Evolutionary conservation across 1,140 invertebrate species (phyloP).

Genomic region (Drosophila sp.): DNA sequence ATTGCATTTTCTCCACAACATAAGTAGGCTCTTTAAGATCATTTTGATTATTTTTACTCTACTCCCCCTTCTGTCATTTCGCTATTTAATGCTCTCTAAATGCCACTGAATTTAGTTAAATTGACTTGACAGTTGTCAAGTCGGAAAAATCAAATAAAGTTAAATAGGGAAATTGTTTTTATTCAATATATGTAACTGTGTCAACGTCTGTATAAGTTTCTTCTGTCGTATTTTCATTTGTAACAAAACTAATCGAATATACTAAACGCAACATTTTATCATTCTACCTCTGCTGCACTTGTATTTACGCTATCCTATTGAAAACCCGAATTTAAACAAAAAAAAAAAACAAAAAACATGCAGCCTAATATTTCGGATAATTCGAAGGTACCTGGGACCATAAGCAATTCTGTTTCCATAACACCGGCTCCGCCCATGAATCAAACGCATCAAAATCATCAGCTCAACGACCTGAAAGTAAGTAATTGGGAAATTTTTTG

Average conservation of each 20-base stretch:
- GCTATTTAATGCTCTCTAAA: too few species aligned
- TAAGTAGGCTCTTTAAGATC: too few species aligned
- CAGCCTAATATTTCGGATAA: slow-evolving; percentile 83
- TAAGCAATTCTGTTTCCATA: slow-evolving; percentile 83
- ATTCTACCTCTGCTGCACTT: slow-evolving; percentile 38
- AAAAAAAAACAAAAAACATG: slow-evolving; percentile 55
- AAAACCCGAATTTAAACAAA: slow-evolving; percentile 24
- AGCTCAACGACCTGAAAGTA: slow-evolving; percentile 80
- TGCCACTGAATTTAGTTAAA: too few species aligned
- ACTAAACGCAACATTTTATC: slow-evolving; percentile 36
- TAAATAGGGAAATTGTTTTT: too few species aligned
- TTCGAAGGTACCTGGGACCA: slow-evolving; percentile 83
- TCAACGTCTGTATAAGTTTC: slow-evolving; percentile 24
- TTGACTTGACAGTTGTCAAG: too few species aligned
- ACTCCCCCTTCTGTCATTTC: too few species aligned
- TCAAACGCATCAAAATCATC: slow-evolving; percentile 71
- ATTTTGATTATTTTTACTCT: too few species aligned
- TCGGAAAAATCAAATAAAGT: too few species aligned
- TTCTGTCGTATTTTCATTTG: slow-evolving; percentile 29
- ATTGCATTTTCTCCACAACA: too few species aligned
- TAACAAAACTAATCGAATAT: slow-evolving; percentile 19
- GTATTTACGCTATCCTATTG: slow-evolving; percentile 36
- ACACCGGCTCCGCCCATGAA: slow-evolving; percentile 77
- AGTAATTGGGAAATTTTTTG: not conserved
- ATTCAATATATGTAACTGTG: not conserved